Conservation (phyloP, 2,113 vertebrate species). For the Megalops atlanticus region DNA sequence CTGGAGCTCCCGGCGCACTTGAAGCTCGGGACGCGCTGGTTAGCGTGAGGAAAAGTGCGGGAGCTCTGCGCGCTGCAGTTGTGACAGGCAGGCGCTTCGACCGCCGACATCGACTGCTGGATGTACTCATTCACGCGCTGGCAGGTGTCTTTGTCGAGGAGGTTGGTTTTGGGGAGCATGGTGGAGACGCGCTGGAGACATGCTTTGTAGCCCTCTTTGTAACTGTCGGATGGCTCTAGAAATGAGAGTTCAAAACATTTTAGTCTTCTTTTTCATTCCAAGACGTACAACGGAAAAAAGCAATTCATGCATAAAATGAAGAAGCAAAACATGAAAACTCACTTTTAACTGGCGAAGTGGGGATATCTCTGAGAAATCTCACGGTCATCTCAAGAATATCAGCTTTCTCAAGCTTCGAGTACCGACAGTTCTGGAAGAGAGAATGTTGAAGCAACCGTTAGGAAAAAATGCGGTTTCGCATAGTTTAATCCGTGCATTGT, state of each 20-base stretch:
- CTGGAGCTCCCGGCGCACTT: constrained; percentile 55
- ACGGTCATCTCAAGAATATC: constrained; percentile 91
- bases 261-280: constrained; percentile 31
- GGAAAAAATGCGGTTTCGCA: not conserved
- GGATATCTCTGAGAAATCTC: constrained; percentile 78
- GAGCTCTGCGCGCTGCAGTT: constrained; percentile 61
- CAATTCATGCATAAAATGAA: not conserved
- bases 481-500: not conserved
- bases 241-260: constrained; percentile 24
- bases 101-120: constrained; percentile 53
- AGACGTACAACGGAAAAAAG: not conserved
- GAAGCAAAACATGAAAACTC: constrained; percentile 41
- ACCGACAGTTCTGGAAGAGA: constrained; percentile 68
- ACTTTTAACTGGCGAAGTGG: constrained; percentile 63
- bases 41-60: constrained; percentile 53
- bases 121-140: constrained; percentile 72
- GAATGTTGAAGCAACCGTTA: not conserved
- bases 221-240: constrained; percentile 66
- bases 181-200: constrained; percentile 75
- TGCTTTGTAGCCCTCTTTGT: constrained; percentile 77
- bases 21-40: constrained; percentile 56
- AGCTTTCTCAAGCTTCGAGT: constrained; percentile 87
- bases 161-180: constrained; percentile 66
- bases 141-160: constrained; percentile 66
- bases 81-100: constrained; percentile 47